phyloP scores from a whole-genome alignment of 2,797 vertebrate species.

The Bovichtus diacanthus region DNA sequence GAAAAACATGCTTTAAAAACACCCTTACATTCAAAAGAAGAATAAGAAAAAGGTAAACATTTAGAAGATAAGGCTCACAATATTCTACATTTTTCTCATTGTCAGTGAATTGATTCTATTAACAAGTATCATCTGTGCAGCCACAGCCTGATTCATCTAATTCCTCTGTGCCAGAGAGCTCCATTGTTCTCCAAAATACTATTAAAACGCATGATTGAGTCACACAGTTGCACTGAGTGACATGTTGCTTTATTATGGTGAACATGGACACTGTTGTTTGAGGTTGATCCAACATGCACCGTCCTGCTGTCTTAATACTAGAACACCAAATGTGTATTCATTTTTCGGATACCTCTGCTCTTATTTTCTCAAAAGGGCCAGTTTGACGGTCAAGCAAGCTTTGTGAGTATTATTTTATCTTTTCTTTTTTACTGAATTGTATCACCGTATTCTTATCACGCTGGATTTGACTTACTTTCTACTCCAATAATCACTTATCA shows the following conservation, averaged over 20 bases:
- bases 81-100: background rate
- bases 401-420: conserved; percentile 76
- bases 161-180: background rate
- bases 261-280: background rate
- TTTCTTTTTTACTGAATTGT: conserved; percentile 3
- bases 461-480: background rate
- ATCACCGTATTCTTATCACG: background rate
- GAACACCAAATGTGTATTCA: background rate
- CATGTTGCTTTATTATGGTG: too few relatives aligned
- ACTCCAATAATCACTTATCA: conserved; percentile 12
- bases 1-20: background rate
- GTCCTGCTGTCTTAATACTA: background rate
- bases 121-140: background rate
- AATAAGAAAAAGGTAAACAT: too few relatives aligned
- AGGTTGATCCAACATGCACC: background rate
- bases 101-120: background rate
- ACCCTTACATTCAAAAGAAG: background rate
- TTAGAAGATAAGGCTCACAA: background rate
- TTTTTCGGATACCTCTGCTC: conserved; percentile 14
- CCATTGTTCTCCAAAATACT: background rate
- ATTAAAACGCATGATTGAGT: too few relatives aligned
- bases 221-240: too few relatives aligned
- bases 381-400: conserved; percentile 84
- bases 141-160: background rate
- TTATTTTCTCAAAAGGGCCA: conserved; percentile 75